Evolutionary conservation across 2,888 invertebrate species (phyloP), one percentile per base, ranked within the genome.

Genomic region (Phengaris arion): DNA sequence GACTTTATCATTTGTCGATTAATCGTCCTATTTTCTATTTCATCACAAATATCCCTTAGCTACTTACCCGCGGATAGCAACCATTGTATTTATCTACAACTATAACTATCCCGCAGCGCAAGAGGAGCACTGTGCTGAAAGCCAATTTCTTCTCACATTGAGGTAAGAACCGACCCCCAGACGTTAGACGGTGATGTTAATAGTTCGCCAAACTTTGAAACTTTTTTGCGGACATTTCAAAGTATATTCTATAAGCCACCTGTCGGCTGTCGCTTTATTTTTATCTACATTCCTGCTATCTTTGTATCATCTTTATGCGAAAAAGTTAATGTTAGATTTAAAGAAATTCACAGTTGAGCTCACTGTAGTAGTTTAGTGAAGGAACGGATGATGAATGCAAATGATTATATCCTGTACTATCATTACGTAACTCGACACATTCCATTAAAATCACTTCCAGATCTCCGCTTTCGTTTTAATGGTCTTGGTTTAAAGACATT

Each of bases 401-500:
- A 64, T 64, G 64, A 45, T 64, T 10, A 45, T 64, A 64, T 64
- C 64, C 64, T 64, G 64, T 64, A 64, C 13, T 35, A 45, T 64
- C 35, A 64, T 64, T 64, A 45, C 64, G 64, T 64, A 45, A 45
- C 35, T 64, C 64, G 6, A 64, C 22, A 64, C 64, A 64, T 64
- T 64, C 64, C 64, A 35, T 64, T 12, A 59, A 59, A 35, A 64
- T 64, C 64, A 2, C 64, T 64, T 64, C 64, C 64, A 64, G 64
- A 64, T 64, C 64, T 64, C 64, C 12, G 64, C 64, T 45, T 64
- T 64, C 64, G 7, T 64, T 64, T 64, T 64, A 35, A 64, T 64
- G 12, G 35, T 59, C 59, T 59, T 12, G 13, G 64, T 64, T 64
- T 22, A 22, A 64, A 64, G 45, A 64, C 64, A 35, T 64, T 64